phyloP scores from a whole-genome alignment of 2,113 vertebrate genomes.

The Vimba vimba region DNA sequence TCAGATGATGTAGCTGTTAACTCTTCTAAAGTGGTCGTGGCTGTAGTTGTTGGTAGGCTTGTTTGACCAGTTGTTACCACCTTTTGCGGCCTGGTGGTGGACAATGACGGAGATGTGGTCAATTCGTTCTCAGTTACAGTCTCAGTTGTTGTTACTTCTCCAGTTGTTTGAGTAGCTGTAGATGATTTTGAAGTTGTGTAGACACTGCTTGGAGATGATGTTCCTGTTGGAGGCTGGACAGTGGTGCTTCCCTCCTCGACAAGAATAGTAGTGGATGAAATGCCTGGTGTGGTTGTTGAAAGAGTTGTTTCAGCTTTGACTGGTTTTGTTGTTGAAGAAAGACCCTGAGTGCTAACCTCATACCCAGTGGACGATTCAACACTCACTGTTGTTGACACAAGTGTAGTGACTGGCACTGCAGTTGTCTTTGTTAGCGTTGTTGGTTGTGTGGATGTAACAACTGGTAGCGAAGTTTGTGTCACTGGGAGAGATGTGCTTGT shows the following conservation, averaged over 20 bases:
- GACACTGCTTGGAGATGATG: background rate
- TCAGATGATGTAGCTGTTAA: conserved; percentile 39
- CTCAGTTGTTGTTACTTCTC: background rate
- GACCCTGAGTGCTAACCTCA: background rate
- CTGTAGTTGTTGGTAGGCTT: background rate
- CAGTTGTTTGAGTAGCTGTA: conserved; percentile 10
- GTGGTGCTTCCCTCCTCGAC: background rate
- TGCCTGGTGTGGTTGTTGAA: background rate
- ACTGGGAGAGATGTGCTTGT: background rate
- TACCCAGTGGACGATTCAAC: background rate
- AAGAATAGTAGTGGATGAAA: background rate
- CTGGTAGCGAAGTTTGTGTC: background rate
- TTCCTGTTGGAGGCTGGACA: background rate
- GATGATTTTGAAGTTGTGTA: background rate
- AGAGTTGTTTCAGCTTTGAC: conserved; percentile 18
- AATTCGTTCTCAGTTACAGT: conserved; percentile 4
- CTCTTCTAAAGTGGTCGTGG: background rate
- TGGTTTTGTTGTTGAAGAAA: conserved; percentile 28
- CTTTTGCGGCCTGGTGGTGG: background rate
- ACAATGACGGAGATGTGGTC: background rate
- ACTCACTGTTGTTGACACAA: background rate
- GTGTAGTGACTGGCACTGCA: background rate
- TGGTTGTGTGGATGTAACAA: background rate
- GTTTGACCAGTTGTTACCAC: background rate
- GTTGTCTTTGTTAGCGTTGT: conserved; percentile 58